phyloP scores from a whole-genome alignment of 2,113 vertebrate genomes.

The Takifugu bimaculatus region DNA sequence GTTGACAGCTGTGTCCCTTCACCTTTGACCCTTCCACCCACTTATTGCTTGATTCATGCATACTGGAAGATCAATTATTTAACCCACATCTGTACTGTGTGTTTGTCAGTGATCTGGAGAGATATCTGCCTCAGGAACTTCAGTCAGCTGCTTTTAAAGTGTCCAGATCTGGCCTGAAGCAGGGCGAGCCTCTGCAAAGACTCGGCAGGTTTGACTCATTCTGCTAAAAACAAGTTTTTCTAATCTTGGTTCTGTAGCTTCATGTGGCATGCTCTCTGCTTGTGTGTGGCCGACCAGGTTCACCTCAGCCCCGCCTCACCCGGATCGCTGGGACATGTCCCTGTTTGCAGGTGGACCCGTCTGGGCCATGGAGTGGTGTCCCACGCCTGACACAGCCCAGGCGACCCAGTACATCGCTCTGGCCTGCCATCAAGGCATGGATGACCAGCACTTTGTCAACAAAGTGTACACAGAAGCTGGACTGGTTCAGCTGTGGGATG shows the following conservation, averaged over 20 bases:
- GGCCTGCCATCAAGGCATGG: conserved; percentile 85
- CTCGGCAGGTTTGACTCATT: conserved; percentile 77
- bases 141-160: conserved; percentile 82
- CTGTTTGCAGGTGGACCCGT: conserved; percentile 89
- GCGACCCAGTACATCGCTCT: conserved; percentile 82
- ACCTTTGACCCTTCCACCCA: too few species aligned
- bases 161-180: conserved; percentile 76
- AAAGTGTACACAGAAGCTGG: conserved; percentile 67
- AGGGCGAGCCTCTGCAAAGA: conserved; percentile 72
- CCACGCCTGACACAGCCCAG: conserved; percentile 77
- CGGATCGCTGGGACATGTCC: conserved; percentile 79
- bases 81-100: not conserved
- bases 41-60: too few species aligned
- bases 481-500: conserved; percentile 90
- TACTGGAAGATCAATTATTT: too few species aligned
- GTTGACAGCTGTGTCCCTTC: too few species aligned
- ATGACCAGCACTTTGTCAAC: conserved; percentile 77
- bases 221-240: not conserved
- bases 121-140: conserved; percentile 81
- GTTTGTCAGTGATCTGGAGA: conserved; percentile 77
- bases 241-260: too few species aligned
- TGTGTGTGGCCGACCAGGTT: conserved; percentile 73
- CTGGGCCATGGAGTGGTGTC: conserved; percentile 95
- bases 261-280: not conserved
- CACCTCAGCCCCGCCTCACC: conserved; percentile 74